A percentile compares a stretch with the other conserved stretches of the same genome.
phyloP scores from a whole-genome alignment of 30 jellyfish, hydroid and myxozoan species.

The Pelagia noctiluca region DNA sequence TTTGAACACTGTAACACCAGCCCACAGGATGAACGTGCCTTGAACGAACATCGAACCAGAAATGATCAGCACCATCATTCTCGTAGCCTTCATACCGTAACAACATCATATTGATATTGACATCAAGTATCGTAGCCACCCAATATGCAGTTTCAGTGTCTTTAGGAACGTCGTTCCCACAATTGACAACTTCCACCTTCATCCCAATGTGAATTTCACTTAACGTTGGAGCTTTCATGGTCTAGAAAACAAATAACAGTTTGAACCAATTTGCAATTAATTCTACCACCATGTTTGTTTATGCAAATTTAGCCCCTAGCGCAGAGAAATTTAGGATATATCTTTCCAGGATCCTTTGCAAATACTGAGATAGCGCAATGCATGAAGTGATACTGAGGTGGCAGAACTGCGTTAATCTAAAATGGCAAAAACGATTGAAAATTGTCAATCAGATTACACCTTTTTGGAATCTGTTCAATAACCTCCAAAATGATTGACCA shows the following conservation, averaged over 20 bases:
- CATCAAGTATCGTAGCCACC: slow-evolving; percentile 89
- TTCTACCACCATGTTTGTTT: neutral
- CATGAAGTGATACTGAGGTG: too few relatives aligned
- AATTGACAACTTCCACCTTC: slow-evolving; percentile 94
- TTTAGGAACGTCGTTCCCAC: slow-evolving; percentile 80
- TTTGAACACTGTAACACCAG: slow-evolving; percentile 95
- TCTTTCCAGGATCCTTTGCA: too few relatives aligned
- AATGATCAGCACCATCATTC: slow-evolving; percentile 75
- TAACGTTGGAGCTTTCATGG: slow-evolving; percentile 76
- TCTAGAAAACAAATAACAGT: slow-evolving; percentile 30
- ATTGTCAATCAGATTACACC: too few relatives aligned
- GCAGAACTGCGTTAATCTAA: too few relatives aligned
- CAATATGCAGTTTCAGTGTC: slow-evolving; percentile 89
- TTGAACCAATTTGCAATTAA: neutral
- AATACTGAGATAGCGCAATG: too few relatives aligned
- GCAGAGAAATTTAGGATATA: too few relatives aligned
- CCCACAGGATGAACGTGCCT: slow-evolving; percentile 94
- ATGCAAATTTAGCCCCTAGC: neutral
- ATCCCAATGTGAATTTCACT: slow-evolving; percentile 92
- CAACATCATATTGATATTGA: slow-evolving; percentile 84
- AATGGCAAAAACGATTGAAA: too few relatives aligned
- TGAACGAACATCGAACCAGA: slow-evolving; percentile 96
- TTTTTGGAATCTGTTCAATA: too few relatives aligned
- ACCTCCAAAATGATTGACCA: too few relatives aligned
- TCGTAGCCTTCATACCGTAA: slow-evolving; percentile 84